phyloP scores from a whole-genome alignment of 23 tunicate genomes.

The Halocynthia roretzi region DNA sequence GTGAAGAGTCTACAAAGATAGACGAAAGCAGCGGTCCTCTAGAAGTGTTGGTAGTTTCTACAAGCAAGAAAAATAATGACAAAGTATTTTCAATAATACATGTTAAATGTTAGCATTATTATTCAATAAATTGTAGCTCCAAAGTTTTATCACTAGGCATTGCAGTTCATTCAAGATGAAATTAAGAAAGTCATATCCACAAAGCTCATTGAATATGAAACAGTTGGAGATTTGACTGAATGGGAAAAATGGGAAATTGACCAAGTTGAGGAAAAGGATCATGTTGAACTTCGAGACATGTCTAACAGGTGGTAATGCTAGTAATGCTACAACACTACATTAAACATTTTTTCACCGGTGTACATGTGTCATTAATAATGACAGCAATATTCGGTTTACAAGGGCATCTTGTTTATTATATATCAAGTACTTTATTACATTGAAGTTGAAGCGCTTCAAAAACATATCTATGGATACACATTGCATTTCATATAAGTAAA shows the following conservation, averaged over 20 bases:
- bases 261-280: background rate
- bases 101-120: background rate
- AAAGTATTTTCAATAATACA: background rate
- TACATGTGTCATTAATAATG: no score
- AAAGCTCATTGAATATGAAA: constrained; percentile 13
- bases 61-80: no score
- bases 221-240: constrained; percentile 2
- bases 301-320: background rate
- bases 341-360: no score
- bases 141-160: constrained; percentile 2
- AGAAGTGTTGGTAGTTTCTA: no score
- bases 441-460: background rate
- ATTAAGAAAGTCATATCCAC: background rate
- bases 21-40: background rate
- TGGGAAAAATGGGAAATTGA: constrained; percentile 13
- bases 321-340: no score
- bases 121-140: background rate
- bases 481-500: background rate
- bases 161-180: constrained; percentile 1
- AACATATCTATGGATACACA: no score
- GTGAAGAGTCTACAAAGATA: background rate
- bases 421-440: background rate
- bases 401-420: no score
- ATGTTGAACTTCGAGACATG: background rate
- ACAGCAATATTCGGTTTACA: no score